Percentiles rank a stretch among this genome's conserved stretches.
These are phyloP conservation scores for Gephyroberyx darwinii DNA, from an alignment of 2,797 vertebrate species.

Conservation along the genomic window DNA sequence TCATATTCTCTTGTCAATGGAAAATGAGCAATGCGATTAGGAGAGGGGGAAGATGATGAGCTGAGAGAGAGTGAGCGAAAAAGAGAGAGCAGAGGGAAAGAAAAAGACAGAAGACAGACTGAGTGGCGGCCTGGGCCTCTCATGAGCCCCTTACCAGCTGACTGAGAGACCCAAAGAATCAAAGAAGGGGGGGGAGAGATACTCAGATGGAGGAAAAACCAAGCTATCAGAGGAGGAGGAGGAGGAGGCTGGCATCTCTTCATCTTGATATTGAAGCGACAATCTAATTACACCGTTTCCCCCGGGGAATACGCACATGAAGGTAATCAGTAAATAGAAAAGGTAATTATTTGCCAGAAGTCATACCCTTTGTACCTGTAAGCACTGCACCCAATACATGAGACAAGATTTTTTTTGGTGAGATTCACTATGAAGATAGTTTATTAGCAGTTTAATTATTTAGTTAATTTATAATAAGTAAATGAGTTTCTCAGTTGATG, in stretches of 20 bases:
- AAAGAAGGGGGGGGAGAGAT: constrained; percentile 57
- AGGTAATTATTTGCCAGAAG: constrained; percentile 80
- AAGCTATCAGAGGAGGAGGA: constrained; percentile 60
- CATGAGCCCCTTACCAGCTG: constrained; percentile 65
- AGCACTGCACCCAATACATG: constrained; percentile 60
- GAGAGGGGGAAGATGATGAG: constrained; percentile 71
- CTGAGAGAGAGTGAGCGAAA: constrained; percentile 30
- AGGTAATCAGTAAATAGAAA: constrained; percentile 81
- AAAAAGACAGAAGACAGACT: constrained; percentile 51
- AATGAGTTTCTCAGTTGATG: constrained; percentile 75
- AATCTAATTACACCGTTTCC: constrained; percentile 80
- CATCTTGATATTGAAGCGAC: constrained; percentile 79
- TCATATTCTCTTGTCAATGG: constrained; percentile 74
- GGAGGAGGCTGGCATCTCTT: constrained; percentile 69
- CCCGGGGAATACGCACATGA: constrained; percentile 77
- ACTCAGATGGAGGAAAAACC: constrained; percentile 15
- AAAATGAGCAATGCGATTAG: constrained; percentile 78
- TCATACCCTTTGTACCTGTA: constrained; percentile 75
- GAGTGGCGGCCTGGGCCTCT: constrained; percentile 67
- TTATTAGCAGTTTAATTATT: constrained; percentile 80
- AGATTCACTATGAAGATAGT: constrained; percentile 62
- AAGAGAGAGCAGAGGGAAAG: constrained; percentile 45
- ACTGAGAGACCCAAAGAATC: constrained; percentile 58
- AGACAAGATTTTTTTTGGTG: constrained; percentile 46
- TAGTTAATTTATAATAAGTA: constrained; percentile 79